Conservation (phyloP, 2,888 invertebrate genomes). For the Melanostoma scalare region DNA sequence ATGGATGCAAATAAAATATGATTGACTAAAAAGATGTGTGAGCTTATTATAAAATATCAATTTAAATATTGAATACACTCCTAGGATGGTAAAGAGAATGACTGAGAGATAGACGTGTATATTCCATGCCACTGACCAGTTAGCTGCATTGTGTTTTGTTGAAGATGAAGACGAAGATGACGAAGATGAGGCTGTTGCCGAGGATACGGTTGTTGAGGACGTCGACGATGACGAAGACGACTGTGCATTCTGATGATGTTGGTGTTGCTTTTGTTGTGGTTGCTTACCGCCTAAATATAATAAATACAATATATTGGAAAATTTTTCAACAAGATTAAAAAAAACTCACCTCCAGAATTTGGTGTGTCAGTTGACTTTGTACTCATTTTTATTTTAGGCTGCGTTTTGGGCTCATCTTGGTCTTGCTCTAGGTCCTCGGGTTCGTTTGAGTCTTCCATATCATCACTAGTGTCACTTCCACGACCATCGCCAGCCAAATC, state of each 20-base stretch:
- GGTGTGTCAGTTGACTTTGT: conserved; percentile 74
- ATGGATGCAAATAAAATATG: conserved; percentile 94
- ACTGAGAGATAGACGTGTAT: conserved; percentile 95
- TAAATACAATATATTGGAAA: background rate
- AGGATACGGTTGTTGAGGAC: conserved; percentile 69
- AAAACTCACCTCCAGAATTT: conserved; percentile 50
- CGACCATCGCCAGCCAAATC: conserved; percentile 47
- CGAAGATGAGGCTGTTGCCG: conserved; percentile 65
- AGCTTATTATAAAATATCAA: conserved; percentile 93
- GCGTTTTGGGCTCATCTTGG: conserved; percentile 75
- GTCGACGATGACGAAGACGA: conserved; percentile 62
- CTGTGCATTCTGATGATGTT: conserved; percentile 54
- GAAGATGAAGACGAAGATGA: conserved; percentile 73
- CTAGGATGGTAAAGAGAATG: conserved; percentile 91
- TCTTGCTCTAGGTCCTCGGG: conserved; percentile 52
- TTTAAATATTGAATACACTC: conserved; percentile 92
- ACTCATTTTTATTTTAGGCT: conserved; percentile 76
- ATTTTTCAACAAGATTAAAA: background rate
- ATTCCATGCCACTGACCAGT: conserved; percentile 95
- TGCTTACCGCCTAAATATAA: conserved; percentile 42
- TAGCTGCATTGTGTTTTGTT: conserved; percentile 77
- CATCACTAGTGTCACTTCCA: conserved; percentile 51
- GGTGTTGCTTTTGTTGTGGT: conserved; percentile 56
- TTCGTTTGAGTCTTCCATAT: conserved; percentile 52
- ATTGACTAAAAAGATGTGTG: conserved; percentile 92